Evolutionary conservation across 2,113 vertebrate species (phyloP).

Genomic region (Elephantulus edwardii): DNA sequence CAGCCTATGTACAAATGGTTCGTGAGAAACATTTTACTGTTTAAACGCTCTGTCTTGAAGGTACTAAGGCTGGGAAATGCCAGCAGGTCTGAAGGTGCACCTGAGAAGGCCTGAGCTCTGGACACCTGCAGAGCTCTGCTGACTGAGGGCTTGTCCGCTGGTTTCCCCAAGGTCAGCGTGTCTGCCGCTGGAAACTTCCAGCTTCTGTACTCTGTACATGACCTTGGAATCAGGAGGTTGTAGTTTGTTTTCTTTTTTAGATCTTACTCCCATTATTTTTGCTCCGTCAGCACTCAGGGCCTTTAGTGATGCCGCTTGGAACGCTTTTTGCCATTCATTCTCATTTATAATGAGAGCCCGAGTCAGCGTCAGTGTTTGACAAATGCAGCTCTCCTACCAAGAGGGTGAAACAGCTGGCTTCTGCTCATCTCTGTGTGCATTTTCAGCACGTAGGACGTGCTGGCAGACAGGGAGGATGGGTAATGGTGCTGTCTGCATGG

Average conservation of each 20-base stretch:
- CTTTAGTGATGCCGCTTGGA: neutral
- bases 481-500: neutral
- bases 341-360: constrained; percentile 54
- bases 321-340: constrained; percentile 8
- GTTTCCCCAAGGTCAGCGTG: accelerated
- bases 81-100: neutral
- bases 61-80: neutral
- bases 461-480: neutral
- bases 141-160: accelerated
- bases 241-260: neutral
- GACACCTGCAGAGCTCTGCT: neutral
- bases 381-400: neutral
- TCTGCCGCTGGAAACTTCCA: neutral
- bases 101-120: neutral
- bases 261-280: neutral
- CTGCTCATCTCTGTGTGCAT: neutral
- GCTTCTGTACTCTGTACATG: neutral
- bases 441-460: neutral
- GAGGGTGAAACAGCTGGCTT: constrained; percentile 27
- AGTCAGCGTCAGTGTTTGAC: neutral
- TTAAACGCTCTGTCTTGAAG: neutral
- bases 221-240: neutral
- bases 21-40: neutral
- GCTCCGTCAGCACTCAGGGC: neutral
- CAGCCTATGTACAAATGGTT: neutral